These are phyloP conservation scores for Cathartes aura DNA, from an alignment of 2,113 vertebrate genomes.

Conservation along the genomic window DNA sequence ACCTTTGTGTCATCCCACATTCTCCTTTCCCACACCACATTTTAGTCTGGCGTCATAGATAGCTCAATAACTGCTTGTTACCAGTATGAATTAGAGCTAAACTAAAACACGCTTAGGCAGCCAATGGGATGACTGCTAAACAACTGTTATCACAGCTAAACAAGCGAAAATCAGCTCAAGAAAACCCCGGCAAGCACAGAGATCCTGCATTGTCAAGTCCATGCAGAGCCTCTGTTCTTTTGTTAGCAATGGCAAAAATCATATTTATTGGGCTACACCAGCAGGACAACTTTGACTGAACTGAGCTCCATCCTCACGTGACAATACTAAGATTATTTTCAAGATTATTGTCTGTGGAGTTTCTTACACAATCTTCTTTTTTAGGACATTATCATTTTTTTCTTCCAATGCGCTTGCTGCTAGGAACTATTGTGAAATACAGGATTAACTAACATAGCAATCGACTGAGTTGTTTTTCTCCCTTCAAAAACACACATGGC, in stretches of 20 bases:
- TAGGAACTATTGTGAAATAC: not conserved
- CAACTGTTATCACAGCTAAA: not conserved
- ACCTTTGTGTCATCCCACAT: not conserved
- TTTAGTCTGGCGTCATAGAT: not conserved
- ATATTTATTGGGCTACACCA: not conserved
- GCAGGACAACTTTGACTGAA: not conserved
- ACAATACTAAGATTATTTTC: not conserved
- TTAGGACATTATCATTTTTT: not conserved
- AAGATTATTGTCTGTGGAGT: not conserved
- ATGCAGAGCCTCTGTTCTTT: not conserved
- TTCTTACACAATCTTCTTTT: not conserved
- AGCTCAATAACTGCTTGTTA: not conserved
- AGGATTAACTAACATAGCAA: not conserved
- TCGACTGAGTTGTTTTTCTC: fast-evolving
- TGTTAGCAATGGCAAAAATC: not conserved
- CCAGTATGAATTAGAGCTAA: not conserved
- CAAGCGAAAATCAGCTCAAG: not conserved
- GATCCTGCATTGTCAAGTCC: not conserved
- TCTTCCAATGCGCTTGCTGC: not conserved
- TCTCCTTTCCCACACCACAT: not conserved
- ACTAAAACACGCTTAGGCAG: not conserved
- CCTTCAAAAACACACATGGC: not conserved
- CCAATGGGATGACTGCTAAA: not conserved
- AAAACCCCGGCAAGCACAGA: not conserved
- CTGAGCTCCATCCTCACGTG: not conserved